Percentiles rank a stretch among this genome's conserved stretches.
Evolutionary conservation across 2,888 invertebrate species (phyloP).

Genomic region (Hedychridium roseum): DNA sequence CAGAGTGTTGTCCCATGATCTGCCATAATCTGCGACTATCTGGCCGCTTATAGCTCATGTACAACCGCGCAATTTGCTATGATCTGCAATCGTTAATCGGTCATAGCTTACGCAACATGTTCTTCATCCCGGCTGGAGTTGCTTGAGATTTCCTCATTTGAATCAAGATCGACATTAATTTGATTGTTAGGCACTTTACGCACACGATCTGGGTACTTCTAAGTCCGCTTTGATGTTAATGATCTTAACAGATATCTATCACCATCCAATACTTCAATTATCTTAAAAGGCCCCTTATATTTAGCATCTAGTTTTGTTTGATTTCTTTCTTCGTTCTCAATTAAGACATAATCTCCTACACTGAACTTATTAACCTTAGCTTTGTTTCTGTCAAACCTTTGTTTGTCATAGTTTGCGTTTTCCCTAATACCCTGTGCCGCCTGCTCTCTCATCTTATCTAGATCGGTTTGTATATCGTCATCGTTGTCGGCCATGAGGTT

Average conservation of each 20-base stretch:
- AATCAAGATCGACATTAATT: too few relatives aligned
- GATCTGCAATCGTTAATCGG: too few relatives aligned
- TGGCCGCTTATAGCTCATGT: too few relatives aligned
- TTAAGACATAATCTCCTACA: constrained; percentile 12
- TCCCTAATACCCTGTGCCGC: constrained; percentile 11
- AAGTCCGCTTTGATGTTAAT: constrained; percentile 10
- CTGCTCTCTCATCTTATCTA: constrained; percentile 13
- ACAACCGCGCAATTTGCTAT: too few relatives aligned
- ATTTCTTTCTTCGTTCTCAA: constrained; percentile 18
- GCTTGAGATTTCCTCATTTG: too few relatives aligned
- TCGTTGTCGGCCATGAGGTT: constrained; percentile 8
- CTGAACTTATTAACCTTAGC: constrained; percentile 9
- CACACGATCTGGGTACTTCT: constrained; percentile 17
- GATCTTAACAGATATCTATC: constrained; percentile 10
- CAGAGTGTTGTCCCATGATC: too few relatives aligned
- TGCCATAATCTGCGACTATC: too few relatives aligned
- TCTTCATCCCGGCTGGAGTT: too few relatives aligned
- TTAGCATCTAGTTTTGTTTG: constrained; percentile 15
- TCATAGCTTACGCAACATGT: too few relatives aligned
- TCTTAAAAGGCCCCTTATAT: constrained; percentile 9
- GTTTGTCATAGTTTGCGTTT: constrained; percentile 9
- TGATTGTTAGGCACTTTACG: constrained; percentile 8
- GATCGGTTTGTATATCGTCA: constrained; percentile 13
- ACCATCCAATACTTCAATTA: constrained; percentile 11
- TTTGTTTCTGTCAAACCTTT: constrained; percentile 8